These are phyloP conservation scores for Zoroaster sp. DNA, from an alignment of 53 echinoderm and acorn worm genomes.

Conservation along the genomic window DNA sequence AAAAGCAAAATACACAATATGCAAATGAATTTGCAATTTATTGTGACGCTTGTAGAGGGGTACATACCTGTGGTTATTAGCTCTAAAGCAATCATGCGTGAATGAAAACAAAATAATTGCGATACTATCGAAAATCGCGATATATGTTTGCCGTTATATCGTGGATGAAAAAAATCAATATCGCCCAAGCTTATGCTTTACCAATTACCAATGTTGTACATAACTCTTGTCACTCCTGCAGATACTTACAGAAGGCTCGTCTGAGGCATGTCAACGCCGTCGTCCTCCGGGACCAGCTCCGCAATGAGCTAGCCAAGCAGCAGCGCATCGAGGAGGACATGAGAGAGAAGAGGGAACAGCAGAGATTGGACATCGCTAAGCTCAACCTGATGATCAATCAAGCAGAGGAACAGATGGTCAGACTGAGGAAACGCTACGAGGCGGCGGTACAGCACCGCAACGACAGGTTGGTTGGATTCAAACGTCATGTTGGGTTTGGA, in stretches of 20 bases:
- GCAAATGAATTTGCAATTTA: too few relatives aligned
- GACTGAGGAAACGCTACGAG: constrained; percentile 90
- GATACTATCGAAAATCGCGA: too few relatives aligned
- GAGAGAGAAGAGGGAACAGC: constrained; percentile 96
- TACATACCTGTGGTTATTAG: too few relatives aligned
- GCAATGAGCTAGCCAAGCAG: constrained; percentile 99
- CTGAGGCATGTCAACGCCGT: constrained; percentile 98
- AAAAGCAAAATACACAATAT: too few relatives aligned
- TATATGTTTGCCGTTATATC: too few relatives aligned
- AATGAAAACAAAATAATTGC: too few relatives aligned
- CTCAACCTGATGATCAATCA: constrained; percentile 99
- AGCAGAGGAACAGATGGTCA: constrained; percentile 98
- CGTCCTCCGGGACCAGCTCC: constrained; percentile 94
- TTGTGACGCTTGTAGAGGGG: too few relatives aligned
- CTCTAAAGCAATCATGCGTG: too few relatives aligned
- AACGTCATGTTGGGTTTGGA: not conserved
- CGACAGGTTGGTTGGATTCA: constrained; percentile 72
- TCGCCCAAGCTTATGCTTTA: not conserved
- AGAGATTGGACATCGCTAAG: constrained; percentile 97
- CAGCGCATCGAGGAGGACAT: constrained; percentile 95
- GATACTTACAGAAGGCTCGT: constrained; percentile 93
- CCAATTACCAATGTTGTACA: not conserved
- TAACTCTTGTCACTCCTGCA: not conserved
- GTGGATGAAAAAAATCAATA: not conserved
- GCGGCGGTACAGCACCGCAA: constrained; percentile 98